phyloP scores from a whole-genome alignment of 2,113 vertebrate species.

The Corythornis vintsioides region DNA sequence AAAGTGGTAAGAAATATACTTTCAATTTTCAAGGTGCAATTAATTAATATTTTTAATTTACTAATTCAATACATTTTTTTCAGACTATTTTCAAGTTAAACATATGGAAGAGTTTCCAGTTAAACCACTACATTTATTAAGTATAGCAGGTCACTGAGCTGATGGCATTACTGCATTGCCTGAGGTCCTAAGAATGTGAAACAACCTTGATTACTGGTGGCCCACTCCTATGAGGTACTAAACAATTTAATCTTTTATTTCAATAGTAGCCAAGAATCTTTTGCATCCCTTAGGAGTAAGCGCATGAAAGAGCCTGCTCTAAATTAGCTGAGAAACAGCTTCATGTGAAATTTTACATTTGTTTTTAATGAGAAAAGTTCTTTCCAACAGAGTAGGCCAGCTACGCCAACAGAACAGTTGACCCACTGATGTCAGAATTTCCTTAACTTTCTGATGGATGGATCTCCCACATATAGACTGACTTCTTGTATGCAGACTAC shows the following conservation, averaged over 20 bases:
- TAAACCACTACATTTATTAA: background rate
- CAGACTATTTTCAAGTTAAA: background rate
- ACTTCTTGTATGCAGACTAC: background rate
- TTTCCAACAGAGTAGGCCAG: background rate
- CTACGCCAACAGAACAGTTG: background rate
- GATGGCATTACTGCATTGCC: background rate
- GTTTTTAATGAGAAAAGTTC: background rate
- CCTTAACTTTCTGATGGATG: background rate
- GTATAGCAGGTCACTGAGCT: background rate
- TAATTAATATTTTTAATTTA: background rate
- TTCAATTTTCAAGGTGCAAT: background rate
- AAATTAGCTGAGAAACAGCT: background rate
- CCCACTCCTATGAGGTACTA: background rate
- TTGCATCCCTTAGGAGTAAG: background rate
- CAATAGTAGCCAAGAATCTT: background rate
- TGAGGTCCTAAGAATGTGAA: background rate
- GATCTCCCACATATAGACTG: background rate
- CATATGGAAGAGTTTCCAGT: background rate
- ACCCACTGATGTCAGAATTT: background rate
- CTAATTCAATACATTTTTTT: background rate
- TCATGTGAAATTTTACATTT: background rate
- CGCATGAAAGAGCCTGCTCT: background rate
- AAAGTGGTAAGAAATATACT: background rate
- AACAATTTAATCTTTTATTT: conserved; percentile 19
- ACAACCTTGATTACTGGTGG: background rate